A percentile compares a stretch with the other conserved stretches of the same genome.
phyloP scores from a whole-genome alignment of 2,888 invertebrate genomes.

The Acleris cristana region DNA sequence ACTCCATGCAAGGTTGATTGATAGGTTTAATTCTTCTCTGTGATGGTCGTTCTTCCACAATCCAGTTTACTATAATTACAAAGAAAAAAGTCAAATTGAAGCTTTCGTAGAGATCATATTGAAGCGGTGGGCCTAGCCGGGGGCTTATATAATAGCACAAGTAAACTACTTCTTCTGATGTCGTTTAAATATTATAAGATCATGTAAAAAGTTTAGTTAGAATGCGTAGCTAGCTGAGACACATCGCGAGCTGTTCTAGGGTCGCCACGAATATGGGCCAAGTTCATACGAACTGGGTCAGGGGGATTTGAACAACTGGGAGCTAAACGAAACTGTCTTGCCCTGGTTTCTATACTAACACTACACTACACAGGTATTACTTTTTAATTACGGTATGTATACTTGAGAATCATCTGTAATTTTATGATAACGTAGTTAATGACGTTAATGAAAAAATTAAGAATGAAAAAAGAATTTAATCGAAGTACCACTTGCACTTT shows the following conservation, averaged over 20 bases:
- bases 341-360: not conserved
- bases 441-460: too few species aligned
- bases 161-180: too few species aligned
- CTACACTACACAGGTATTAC: not conserved
- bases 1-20: slow-evolving; percentile 13
- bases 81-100: too few species aligned
- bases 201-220: slow-evolving; percentile 7
- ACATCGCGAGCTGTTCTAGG: slow-evolving; percentile 48
- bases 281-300: slow-evolving; percentile 75
- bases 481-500: too few species aligned
- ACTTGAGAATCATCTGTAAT: too few species aligned
- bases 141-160: too few species aligned
- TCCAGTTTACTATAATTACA: too few species aligned
- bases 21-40: not conserved
- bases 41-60: too few species aligned
- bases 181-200: slow-evolving; percentile 9
- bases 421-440: too few species aligned
- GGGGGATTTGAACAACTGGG: slow-evolving; percentile 66
- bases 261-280: slow-evolving; percentile 67
- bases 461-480: too few species aligned
- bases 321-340: slow-evolving; percentile 48
- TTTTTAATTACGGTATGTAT: not conserved
- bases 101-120: too few species aligned
- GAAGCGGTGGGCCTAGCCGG: too few species aligned
- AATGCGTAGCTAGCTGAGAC: slow-evolving; percentile 20